phyloP scores from a whole-genome alignment of 2,888 invertebrate species.

The Hirtodrosophila cameraria region DNA sequence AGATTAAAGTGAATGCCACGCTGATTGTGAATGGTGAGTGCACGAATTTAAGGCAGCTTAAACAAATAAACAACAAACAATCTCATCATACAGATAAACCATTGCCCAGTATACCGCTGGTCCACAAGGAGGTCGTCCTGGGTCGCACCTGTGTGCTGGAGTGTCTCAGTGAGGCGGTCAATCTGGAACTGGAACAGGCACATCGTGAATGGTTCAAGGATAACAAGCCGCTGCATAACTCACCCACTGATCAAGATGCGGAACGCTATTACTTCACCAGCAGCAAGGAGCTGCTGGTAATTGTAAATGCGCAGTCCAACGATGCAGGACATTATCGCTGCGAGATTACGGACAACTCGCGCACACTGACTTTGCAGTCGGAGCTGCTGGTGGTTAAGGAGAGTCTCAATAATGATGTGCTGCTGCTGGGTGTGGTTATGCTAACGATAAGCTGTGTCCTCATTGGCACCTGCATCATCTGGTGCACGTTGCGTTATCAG shows the following conservation, averaged over 20 bases:
- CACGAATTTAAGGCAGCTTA: too few relatives aligned
- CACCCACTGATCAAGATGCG: conserved; percentile 69
- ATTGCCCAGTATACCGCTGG: conserved; percentile 89
- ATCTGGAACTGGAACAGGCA: conserved; percentile 87
- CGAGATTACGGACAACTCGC: conserved; percentile 90
- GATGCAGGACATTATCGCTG: conserved; percentile 96
- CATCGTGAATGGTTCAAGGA: conserved; percentile 91
- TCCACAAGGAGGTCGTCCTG: conserved; percentile 90
- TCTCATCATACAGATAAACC: conserved; percentile 88
- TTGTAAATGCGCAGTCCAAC: conserved; percentile 90
- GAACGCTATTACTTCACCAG: conserved; percentile 94
- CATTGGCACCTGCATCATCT: conserved; percentile 91
- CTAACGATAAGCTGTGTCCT: conserved; percentile 96
- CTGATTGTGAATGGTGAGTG: conserved; percentile 87
- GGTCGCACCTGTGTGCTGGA: conserved; percentile 94
- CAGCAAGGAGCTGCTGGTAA: conserved; percentile 94
- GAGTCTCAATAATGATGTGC: conserved; percentile 78
- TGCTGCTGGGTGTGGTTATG: conserved; percentile 91
- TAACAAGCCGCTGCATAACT: conserved; percentile 87
- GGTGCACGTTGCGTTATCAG: conserved; percentile 67
- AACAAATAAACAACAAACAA: neutral
- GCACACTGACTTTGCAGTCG: conserved; percentile 72
- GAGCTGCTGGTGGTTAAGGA: conserved; percentile 79
- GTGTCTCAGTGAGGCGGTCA: conserved; percentile 86
- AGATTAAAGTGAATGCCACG: conserved; percentile 93